These are phyloP conservation scores for Phymorhynchus buccinoides DNA, from an alignment of 1,140 invertebrate species.

Conservation along the genomic window DNA sequence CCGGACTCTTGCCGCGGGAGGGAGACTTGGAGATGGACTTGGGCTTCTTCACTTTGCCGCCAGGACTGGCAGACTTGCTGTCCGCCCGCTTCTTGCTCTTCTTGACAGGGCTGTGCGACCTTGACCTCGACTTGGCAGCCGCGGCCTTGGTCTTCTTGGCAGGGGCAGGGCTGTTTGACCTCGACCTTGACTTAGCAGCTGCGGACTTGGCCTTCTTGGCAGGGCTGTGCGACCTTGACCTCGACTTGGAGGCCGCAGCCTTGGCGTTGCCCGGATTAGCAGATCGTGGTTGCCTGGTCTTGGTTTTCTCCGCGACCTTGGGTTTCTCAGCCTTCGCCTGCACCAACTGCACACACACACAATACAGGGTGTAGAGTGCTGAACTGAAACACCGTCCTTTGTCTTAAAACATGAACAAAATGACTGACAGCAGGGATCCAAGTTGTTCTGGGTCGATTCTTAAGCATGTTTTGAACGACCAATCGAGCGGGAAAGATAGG, in stretches of 20 bases:
- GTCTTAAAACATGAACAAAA: too few species aligned
- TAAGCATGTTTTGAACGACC: too few species aligned
- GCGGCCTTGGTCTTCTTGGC: slow-evolving; percentile 2
- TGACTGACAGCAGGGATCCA: too few species aligned
- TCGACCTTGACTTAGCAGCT: neutral
- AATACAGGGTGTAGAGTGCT: too few species aligned
- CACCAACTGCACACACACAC: neutral
- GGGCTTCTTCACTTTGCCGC: neutral
- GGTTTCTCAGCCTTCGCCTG: too few species aligned
- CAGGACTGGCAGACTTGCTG: neutral
- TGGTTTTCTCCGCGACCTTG: too few species aligned
- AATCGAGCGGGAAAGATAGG: too few species aligned
- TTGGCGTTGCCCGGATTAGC: neutral
- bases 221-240: neutral
- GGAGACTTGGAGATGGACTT: slow-evolving; percentile 15
- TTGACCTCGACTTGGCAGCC: neutral
- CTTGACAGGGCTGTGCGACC: neutral
- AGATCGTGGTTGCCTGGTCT: neutral
- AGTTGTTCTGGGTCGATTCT: too few species aligned
- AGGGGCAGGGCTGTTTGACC: neutral
- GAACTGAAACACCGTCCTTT: too few species aligned
- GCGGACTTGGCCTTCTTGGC: neutral
- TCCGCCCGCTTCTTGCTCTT: neutral
- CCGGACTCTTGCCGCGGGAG: neutral
- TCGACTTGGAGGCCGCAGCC: neutral